Evolutionary conservation across 1,140 invertebrate genomes (phyloP).

Genomic region (Armadillidium nasatum): DNA sequence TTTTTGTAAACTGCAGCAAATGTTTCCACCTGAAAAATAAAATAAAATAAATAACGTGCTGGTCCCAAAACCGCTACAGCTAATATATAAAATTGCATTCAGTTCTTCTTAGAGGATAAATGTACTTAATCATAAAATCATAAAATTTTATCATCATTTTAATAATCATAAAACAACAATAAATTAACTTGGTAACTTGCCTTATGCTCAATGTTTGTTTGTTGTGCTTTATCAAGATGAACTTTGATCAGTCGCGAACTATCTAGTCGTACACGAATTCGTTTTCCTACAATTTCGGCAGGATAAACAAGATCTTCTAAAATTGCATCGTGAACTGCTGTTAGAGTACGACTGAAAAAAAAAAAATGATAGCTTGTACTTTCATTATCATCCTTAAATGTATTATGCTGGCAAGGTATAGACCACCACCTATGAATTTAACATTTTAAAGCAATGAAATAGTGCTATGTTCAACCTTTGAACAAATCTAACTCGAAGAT

Average conservation of each 20-base stretch:
- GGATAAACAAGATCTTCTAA: slow-evolving; percentile 97
- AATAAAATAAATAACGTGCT: slow-evolving; percentile 46
- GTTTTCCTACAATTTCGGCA: slow-evolving; percentile 98
- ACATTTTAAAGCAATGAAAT: too few species aligned
- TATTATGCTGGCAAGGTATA: too few species aligned
- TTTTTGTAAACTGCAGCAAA: slow-evolving; percentile 98
- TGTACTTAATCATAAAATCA: neutral
- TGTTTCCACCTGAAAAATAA: slow-evolving; percentile 86
- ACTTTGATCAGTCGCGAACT: slow-evolving; percentile 95
- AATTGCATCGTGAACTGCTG: slow-evolving; percentile 93
- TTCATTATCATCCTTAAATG: too few species aligned
- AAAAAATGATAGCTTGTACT: too few species aligned
- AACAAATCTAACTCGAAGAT: too few species aligned
- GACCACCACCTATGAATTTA: too few species aligned
- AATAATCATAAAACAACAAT: too few species aligned
- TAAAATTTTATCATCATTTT: too few species aligned
- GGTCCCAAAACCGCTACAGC: neutral
- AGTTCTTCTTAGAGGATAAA: slow-evolving; percentile 35
- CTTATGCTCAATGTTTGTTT: slow-evolving; percentile 99
- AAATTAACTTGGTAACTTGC: slow-evolving; percentile 52
- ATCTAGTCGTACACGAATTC: slow-evolving; percentile 91
- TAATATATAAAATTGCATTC: neutral
- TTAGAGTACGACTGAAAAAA: slow-evolving; percentile 76
- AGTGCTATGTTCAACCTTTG: too few species aligned
- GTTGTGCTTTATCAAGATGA: slow-evolving; percentile 96